phyloP scores from a whole-genome alignment of 2,113 vertebrate species.

The Gymnogyps californianus region DNA sequence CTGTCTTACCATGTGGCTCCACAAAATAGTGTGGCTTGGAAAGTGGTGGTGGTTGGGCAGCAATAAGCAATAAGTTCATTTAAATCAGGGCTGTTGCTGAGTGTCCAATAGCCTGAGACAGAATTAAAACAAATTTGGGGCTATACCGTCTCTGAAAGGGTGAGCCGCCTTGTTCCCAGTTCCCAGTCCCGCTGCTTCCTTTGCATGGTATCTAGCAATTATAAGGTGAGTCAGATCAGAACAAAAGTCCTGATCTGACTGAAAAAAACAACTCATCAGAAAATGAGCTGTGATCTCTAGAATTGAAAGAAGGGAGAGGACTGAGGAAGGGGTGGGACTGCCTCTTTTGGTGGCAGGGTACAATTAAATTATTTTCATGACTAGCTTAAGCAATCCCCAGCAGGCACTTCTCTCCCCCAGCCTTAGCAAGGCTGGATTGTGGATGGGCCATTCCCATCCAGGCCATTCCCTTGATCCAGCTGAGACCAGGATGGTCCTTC shows the following conservation, averaged over 20 bases:
- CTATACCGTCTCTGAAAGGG: not conserved
- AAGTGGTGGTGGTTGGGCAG: not conserved
- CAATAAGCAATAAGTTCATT: not conserved
- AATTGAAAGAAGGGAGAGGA: not conserved
- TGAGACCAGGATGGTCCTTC: not conserved
- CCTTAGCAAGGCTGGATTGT: not conserved
- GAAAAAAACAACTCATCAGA: slow-evolving; percentile 33
- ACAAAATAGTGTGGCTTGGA: not conserved
- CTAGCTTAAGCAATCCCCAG: not conserved
- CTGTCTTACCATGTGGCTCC: not conserved
- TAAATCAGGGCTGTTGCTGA: not conserved
- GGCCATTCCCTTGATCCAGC: not conserved
- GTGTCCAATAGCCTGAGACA: not conserved
- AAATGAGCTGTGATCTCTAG: not conserved
- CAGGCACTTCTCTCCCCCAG: not conserved
- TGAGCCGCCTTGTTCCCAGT: not conserved
- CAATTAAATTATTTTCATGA: slow-evolving; percentile 33
- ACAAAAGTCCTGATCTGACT: not conserved
- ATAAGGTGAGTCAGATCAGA: slow-evolving; percentile 14
- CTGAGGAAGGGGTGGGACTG: not conserved
- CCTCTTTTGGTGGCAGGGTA: slow-evolving; percentile 1
- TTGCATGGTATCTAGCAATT: slow-evolving; percentile 45
- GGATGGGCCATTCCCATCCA: not conserved
- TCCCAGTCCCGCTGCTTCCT: not conserved
- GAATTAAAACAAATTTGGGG: not conserved